phyloP scores from a whole-genome alignment of 2,797 vertebrate genomes.

The Esox lucius region DNA sequence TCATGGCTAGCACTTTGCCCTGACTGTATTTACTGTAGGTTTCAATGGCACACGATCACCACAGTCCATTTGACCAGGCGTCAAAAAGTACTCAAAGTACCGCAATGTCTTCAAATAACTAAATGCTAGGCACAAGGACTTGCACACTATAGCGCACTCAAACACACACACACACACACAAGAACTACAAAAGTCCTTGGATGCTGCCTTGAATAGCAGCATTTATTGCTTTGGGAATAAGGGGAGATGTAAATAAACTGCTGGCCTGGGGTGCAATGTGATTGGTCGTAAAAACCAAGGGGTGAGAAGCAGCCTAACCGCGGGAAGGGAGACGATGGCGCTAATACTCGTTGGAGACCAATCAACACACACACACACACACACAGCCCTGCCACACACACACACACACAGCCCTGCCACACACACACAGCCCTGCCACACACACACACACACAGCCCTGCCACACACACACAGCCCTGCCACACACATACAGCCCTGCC shows the following conservation, averaged over 20 bases:
- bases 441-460: conserved; percentile 3
- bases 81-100: not conserved
- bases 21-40: not conserved
- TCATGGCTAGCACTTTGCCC: not conserved
- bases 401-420: not conserved
- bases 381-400: not conserved
- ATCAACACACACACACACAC: conserved; percentile 30
- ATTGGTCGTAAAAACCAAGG: conserved; percentile 48
- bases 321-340: conserved; percentile 18
- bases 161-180: not conserved
- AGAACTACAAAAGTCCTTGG: conserved; percentile 47
- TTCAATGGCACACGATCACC: not conserved
- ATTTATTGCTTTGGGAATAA: conserved; percentile 65
- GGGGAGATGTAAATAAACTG: conserved; percentile 73
- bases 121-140: not conserved
- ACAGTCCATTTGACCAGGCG: not conserved
- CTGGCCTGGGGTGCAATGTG: conserved; percentile 63
- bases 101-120: conserved; percentile 15
- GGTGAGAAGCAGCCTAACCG: conserved; percentile 21
- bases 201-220: conserved; percentile 46
- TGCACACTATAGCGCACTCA: conserved; percentile 38
- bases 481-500: no score
- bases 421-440: conserved; percentile 2
- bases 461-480: not conserved
- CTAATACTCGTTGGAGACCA: conserved; percentile 19